Base-by-base conservation (phyloP, 92 coral and sea anemone species). In the Galaxea fascicularis region DNA sequence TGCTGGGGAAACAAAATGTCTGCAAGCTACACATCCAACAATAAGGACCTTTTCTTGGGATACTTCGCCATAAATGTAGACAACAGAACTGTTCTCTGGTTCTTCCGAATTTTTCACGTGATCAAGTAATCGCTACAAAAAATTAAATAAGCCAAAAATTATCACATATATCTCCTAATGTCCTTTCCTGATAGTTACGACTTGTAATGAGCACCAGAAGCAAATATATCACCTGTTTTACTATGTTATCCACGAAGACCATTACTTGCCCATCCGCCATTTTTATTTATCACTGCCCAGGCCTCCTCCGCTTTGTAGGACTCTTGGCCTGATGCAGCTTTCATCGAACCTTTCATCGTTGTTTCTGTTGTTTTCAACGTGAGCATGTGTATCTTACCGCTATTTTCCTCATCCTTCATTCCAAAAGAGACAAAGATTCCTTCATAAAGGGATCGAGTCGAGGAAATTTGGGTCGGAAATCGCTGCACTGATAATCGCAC, bases 21-120 rank as follows among this genome's bases (percentile, higher is more conserved):
- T 92, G 29, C 91, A 94, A 49, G 90, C 90, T 22, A 74, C 73
- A 78, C 98, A 94, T 75, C 94, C 87, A 44, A 87, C 76, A 28
- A 94, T 49, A 66, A 71, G 84, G 65, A 71, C 69, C 52, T 51
- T 45, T n/a, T 75, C 63, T 39, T 45, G 71, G 0, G 28, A 24
- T 30, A 71, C 46, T 64, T 76, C 89, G n/a, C 98, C 98, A 87
- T 70, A 89, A 18, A 94, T 79, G 24, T 79, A 86, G 1, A 88
- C 88, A 35, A 77, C 29, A 35, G 68, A 73, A 57, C 67, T 29
- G 7, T 21, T 45, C 24, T 57, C 54, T n/a, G 65, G 24, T 21
- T 69, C 78, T 44, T 70, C 59, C 0, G 78, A 47, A 31, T 70
- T 82, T 72, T 73, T 86, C 51, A 70, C 63, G 12, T 57, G 52